A percentile compares a stretch with the other conserved stretches of the same genome.
Evolutionary conservation across 2,797 vertebrate species (phyloP).

Genomic region (Lepilemur ruficaudatus): DNA sequence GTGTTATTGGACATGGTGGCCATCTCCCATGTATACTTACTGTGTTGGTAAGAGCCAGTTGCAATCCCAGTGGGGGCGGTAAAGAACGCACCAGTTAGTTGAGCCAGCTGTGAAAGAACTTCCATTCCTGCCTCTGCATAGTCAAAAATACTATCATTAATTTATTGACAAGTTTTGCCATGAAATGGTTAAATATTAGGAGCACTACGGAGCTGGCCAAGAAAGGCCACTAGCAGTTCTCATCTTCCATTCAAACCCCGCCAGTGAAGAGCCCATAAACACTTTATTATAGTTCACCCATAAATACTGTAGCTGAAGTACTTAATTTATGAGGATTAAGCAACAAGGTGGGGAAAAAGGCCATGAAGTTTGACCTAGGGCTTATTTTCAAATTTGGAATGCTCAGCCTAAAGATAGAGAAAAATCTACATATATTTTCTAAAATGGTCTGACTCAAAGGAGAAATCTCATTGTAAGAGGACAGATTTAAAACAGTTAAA

Average conservation of each 20-base stretch:
- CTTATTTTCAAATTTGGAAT: background rate
- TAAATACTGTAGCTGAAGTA: background rate
- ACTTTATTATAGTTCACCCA: background rate
- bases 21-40: conserved; percentile 82
- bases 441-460: background rate
- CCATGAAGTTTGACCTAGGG: background rate
- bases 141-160: conserved; percentile 45
- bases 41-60: conserved; percentile 90
- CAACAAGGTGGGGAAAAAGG: background rate
- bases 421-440: background rate
- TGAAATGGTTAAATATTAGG: background rate
- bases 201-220: background rate
- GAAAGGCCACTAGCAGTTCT: background rate
- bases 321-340: background rate
- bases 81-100: conserved; percentile 87
- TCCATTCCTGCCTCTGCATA: conserved; percentile 86
- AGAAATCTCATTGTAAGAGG: background rate
- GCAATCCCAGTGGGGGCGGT: conserved; percentile 86
- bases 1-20: rapidly evolving
- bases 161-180: background rate
- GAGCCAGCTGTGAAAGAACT: conserved; percentile 86
- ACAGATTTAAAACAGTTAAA: background rate
- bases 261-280: background rate
- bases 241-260: background rate
- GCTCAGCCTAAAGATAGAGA: background rate